These are phyloP conservation scores for Melipona beecheii DNA, from an alignment of 2,888 invertebrate genomes.

Conservation along the genomic window DNA sequence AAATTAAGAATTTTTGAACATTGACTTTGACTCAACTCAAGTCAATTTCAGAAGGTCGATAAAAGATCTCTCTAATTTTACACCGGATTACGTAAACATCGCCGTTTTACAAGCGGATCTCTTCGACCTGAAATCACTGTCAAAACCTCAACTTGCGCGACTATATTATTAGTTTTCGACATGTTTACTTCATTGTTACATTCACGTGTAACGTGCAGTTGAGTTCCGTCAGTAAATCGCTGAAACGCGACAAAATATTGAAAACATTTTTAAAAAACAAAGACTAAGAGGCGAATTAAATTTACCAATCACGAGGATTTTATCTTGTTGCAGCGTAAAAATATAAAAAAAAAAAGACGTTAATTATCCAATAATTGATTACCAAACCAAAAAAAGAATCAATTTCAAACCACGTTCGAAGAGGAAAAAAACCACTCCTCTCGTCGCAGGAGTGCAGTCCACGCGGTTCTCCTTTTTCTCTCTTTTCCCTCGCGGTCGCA, in stretches of 20 bases:
- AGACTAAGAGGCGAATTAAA: too few relatives aligned
- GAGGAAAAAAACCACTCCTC: not conserved
- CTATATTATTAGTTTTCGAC: slow-evolving; percentile 18
- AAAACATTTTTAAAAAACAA: too few relatives aligned
- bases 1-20: not conserved
- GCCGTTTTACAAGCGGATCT: slow-evolving; percentile 18
- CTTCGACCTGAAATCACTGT: slow-evolving; percentile 40
- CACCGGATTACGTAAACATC: slow-evolving; percentile 21
- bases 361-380: too few relatives aligned
- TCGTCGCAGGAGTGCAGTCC: not conserved
- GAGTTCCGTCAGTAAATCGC: too few relatives aligned
- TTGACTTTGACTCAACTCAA: not conserved
- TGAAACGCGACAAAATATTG: too few relatives aligned
- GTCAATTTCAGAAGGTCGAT: not conserved
- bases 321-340: too few relatives aligned
- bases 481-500: not conserved
- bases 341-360: too few relatives aligned
- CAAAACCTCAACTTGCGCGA: slow-evolving; percentile 16
- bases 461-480: slow-evolving; percentile 3
- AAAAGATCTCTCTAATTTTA: slow-evolving; percentile 32
- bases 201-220: too few relatives aligned
- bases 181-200: too few relatives aligned
- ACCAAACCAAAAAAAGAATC: too few relatives aligned
- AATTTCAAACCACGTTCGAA: not conserved
- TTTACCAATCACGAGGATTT: too few relatives aligned